These are phyloP conservation scores for Dendroctonus ponderosae DNA, from an alignment of 1,140 invertebrate genomes.

Conservation along the genomic window DNA sequence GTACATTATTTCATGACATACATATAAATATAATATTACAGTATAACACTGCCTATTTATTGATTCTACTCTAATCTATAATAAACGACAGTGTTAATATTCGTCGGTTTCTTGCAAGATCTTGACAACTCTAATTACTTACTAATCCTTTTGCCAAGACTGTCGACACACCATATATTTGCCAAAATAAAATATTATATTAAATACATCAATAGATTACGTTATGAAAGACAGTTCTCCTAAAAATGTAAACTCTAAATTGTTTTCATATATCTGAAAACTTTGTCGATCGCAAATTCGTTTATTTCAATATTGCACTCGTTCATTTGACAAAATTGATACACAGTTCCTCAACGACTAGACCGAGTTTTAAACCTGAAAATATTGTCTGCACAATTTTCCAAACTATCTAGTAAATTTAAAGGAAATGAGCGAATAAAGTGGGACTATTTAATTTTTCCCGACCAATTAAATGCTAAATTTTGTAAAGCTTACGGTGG, in stretches of 20 bases:
- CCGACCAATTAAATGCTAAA: too few relatives aligned
- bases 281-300: not conserved
- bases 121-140: conserved; percentile 27
- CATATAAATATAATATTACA: conserved; percentile 37
- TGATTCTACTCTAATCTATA: conserved; percentile 49
- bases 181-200: conserved; percentile 27
- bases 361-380: too few relatives aligned
- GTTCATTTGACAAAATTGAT: too few relatives aligned
- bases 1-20: not conserved
- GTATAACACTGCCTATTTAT: conserved; percentile 51
- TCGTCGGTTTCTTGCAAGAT: conserved; percentile 39
- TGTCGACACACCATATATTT: conserved; percentile 20
- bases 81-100: conserved; percentile 50
- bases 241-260: conserved; percentile 26
- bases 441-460: too few relatives aligned
- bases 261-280: not conserved
- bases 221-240: conserved; percentile 28
- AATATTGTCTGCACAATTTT: too few relatives aligned
- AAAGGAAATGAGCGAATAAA: too few relatives aligned
- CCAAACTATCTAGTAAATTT: too few relatives aligned
- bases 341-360: too few relatives aligned
- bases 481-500: too few relatives aligned
- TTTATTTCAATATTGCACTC: too few relatives aligned
- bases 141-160: conserved; percentile 24
- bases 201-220: conserved; percentile 11